These are phyloP conservation scores for Escarpia spicata DNA, from an alignment of 2,888 invertebrate species.

Conservation along the genomic window DNA sequence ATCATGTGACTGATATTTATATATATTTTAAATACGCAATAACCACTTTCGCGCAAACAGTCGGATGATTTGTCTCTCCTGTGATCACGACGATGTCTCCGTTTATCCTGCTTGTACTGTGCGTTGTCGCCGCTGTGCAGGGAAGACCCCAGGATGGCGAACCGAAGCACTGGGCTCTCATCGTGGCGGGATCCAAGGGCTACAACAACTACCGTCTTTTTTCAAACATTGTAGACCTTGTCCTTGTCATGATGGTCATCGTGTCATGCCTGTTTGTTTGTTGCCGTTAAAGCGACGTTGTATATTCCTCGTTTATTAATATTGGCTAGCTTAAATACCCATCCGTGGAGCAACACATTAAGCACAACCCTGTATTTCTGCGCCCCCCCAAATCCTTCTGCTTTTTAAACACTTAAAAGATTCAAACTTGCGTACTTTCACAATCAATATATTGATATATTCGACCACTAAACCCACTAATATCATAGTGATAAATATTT, in stretches of 20 bases:
- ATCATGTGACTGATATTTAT: background rate
- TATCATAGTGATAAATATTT: too few species aligned
- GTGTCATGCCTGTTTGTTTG: background rate
- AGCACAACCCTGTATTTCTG: too few species aligned
- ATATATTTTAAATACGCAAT: background rate
- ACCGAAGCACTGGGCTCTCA: conserved; percentile 68
- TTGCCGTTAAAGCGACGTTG: background rate
- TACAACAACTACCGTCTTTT: conserved; percentile 71
- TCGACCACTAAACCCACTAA: too few species aligned
- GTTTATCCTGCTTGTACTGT: background rate
- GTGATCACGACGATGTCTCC: background rate
- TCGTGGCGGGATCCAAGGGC: conserved; percentile 72
- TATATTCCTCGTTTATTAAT: too few species aligned
- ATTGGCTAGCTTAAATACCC: too few species aligned
- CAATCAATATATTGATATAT: too few species aligned
- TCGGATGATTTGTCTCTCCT: background rate
- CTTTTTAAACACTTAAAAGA: too few species aligned
- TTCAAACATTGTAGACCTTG: background rate
- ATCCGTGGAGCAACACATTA: too few species aligned
- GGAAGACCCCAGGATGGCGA: background rate
- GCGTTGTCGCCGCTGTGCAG: background rate
- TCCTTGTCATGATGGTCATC: background rate
- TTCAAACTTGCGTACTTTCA: too few species aligned
- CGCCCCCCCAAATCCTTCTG: too few species aligned
- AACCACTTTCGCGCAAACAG: background rate